These are phyloP conservation scores for Acleris laterana DNA, from an alignment of 2,888 invertebrate species.

Conservation along the genomic window DNA sequence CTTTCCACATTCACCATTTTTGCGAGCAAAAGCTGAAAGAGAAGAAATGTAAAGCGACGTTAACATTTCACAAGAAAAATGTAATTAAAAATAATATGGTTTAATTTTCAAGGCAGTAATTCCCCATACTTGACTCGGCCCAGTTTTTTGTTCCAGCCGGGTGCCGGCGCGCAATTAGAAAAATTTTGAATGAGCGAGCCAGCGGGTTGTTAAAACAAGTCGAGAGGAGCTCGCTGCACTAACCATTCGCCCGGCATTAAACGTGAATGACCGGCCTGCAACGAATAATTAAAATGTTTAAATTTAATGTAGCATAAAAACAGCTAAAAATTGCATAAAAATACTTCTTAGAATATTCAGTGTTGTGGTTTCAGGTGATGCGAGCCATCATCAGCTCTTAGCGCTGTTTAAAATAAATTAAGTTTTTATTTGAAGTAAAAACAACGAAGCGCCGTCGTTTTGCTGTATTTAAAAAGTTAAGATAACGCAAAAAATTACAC, in stretches of 20 bases:
- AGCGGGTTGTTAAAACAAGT: constrained; percentile 56
- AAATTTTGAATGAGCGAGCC: constrained; percentile 53
- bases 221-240: constrained; percentile 46
- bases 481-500: background rate
- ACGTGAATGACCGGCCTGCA: background rate
- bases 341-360: too few species aligned
- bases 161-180: constrained; percentile 57
- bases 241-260: constrained; percentile 26
- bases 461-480: background rate
- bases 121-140: constrained; percentile 47
- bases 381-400: too few species aligned
- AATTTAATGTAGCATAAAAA: too few species aligned
- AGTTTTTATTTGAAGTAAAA: too few species aligned
- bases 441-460: background rate
- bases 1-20: too few species aligned
- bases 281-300: background rate
- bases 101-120: constrained; percentile 47
- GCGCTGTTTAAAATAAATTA: too few species aligned
- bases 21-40: too few species aligned
- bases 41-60: too few species aligned
- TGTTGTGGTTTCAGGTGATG: too few species aligned
- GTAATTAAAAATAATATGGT: constrained; percentile 40
- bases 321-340: too few species aligned
- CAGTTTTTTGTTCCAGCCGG: constrained; percentile 51
- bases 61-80: background rate